These are phyloP conservation scores for Hapalemur alaotrensis DNA, from an alignment of 2,797 vertebrate genomes.

Conservation along the genomic window DNA sequence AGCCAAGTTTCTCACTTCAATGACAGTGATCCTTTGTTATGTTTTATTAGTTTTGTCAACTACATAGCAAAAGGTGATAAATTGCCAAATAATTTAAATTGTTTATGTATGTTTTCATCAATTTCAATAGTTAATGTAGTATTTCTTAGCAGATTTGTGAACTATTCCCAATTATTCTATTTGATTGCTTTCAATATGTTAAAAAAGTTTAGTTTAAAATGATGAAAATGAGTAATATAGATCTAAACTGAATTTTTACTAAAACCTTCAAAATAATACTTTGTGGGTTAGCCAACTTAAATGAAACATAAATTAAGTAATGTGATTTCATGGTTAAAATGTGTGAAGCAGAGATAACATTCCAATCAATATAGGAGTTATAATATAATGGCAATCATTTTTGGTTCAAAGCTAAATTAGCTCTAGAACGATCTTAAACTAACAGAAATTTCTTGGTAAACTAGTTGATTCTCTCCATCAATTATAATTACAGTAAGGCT, in stretches of 20 bases:
- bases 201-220: background rate
- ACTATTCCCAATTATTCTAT: background rate
- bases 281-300: background rate
- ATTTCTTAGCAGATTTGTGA: background rate
- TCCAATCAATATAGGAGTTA: background rate
- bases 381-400: background rate
- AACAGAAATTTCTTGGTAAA: background rate
- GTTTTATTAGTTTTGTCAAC: background rate
- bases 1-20: background rate
- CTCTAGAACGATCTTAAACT: background rate
- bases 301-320: slow-evolving; percentile 17
- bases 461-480: background rate
- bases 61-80: background rate
- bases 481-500: background rate
- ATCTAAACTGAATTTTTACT: background rate
- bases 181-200: background rate
- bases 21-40: background rate
- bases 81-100: background rate
- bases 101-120: background rate
- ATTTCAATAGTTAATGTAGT: background rate
- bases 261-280: slow-evolving; percentile 21
- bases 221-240: background rate
- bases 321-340: slow-evolving; percentile 25
- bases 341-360: background rate
- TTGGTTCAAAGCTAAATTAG: slow-evolving; percentile 15